Conservation (phyloP, 2,797 vertebrate species). For the Notamacropus eugenii region DNA sequence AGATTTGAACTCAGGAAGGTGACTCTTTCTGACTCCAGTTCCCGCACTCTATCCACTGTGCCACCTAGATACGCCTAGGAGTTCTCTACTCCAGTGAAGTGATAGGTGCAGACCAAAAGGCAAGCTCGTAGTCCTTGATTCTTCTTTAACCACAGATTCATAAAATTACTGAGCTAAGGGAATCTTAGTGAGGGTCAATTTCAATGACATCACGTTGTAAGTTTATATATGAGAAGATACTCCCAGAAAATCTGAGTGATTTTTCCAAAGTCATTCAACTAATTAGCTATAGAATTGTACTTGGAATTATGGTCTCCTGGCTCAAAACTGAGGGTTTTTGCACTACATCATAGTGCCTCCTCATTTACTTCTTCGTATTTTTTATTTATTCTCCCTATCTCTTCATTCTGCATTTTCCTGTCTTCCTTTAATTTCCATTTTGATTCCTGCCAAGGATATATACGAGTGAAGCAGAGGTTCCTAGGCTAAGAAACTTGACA, state of each 20-base stretch:
- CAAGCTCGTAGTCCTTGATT: neutral
- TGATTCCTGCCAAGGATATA: neutral
- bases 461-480: neutral
- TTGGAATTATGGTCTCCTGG: neutral
- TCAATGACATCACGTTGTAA: neutral
- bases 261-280: neutral
- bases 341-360: neutral
- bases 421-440: neutral
- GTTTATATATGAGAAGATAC: neutral
- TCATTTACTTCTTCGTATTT: neutral
- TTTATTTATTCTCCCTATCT: neutral
- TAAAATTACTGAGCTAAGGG: neutral
- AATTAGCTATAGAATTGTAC: neutral
- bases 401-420: neutral
- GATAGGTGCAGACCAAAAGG: neutral
- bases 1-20: neutral
- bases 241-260: neutral
- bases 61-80: neutral
- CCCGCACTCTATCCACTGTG: neutral
- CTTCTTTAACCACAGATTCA: neutral
- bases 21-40: neutral
- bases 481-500: neutral
- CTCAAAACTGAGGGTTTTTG: neutral
- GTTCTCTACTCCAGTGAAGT: neutral
- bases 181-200: neutral